Evolutionary conservation across 2,888 invertebrate genomes (phyloP).

Genomic region (Microctonus brassicae): DNA sequence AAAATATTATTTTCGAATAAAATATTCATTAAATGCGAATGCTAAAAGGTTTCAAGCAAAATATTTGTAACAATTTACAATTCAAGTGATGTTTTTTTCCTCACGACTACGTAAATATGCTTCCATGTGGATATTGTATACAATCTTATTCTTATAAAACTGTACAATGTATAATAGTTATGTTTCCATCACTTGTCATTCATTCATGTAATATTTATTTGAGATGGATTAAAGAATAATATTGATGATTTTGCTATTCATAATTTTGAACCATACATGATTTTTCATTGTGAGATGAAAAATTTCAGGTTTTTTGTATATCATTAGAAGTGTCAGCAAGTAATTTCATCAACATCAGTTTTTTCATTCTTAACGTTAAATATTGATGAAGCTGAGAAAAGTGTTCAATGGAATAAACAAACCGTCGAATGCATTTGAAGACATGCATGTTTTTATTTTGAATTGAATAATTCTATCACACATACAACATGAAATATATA

Average conservation of each 20-base stretch:
- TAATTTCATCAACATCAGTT: background rate
- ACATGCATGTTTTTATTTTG: background rate
- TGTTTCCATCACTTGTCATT: no score
- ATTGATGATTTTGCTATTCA: no score
- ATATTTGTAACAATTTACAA: constrained; percentile 16
- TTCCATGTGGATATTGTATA: constrained; percentile 36
- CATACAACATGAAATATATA: background rate
- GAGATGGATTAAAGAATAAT: no score
- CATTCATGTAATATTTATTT: no score
- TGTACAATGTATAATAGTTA: constrained; percentile 53
- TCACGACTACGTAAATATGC: constrained; percentile 59
- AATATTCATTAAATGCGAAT: constrained; percentile 40
- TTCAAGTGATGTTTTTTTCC: constrained; percentile 25
- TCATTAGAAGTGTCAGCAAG: no score
- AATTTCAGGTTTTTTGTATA: no score
- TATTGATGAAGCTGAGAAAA: constrained; percentile 25
- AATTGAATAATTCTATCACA: background rate
- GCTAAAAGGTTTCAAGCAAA: no score
- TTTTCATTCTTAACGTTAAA: background rate
- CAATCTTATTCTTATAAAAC: constrained; percentile 56
- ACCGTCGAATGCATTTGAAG: constrained; percentile 30
- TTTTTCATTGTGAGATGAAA: no score
- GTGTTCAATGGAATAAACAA: constrained; percentile 26
- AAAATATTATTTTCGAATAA: constrained; percentile 14
- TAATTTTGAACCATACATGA: no score